Base-by-base conservation (phyloP, 1,140 invertebrate species). In the Paraescarpia echinospica region DNA sequence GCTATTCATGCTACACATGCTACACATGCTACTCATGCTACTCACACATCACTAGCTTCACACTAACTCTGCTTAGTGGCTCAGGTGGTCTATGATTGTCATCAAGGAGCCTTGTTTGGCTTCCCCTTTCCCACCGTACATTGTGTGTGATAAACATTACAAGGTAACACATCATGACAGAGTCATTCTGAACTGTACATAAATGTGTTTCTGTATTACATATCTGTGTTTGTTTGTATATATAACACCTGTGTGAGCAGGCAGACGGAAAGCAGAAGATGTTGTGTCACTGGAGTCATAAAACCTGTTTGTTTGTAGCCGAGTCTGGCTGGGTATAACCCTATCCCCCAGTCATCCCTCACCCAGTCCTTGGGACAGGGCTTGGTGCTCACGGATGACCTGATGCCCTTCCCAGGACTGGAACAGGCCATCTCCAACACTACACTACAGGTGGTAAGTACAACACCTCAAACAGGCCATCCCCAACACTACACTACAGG, bases 361-460 rank as follows among this genome's bases (percentile, higher is more conserved):
- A 93, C 94, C 59, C 94, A 94, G 91, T 34, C 92, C 33, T n/a
- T 95, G n/a, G 94, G 95, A 35, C 95, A 95, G 90, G 94, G 94
- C 59, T 94, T 96, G 93, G 94, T 96, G 27, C 94, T 96, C 33
- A 94, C 94, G 34, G 95, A 96, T 94, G 95, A 96, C 34, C 91
- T 91, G 91, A 91, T 51, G 33, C 33, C 41, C 41, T 33, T 51
- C 35, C 12, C 91, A 27, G 34, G 34, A 35, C 34, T 91, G 22
- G 91, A 91, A 12, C 91, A 91, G 34, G 35, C 89, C 34, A 90
- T 90, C 33, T 48, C 91, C 22, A 91, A 33, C 91, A 22, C 34
- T 59, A 95, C 95, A 51, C 93, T 96, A 90, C 95, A 96, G 93
- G 94, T 96, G 94, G 95, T 96, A 34, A 77, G 92, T 34, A 77